Base-by-base conservation (phyloP, 2,113 vertebrate species). In the Ardeotis arabs region DNA sequence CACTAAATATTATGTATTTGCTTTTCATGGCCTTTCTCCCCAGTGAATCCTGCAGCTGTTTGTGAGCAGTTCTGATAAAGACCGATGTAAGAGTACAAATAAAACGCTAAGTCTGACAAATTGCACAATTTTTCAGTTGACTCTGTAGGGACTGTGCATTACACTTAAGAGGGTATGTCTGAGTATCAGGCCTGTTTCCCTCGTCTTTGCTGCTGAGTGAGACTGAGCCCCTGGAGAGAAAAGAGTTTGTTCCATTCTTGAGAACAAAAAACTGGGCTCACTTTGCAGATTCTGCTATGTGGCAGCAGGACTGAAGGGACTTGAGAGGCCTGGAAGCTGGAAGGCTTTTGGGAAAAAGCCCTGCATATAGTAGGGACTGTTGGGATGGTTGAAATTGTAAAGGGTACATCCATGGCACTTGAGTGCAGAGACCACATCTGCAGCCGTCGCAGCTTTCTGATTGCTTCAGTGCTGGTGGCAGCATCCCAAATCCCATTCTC, bases 61-160 rank as follows among this genome's bases (percentile, higher is more conserved):
- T 63, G 59, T 45, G 69, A 62, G 44, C 44, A 56, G 31, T 67
- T 77, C n/a, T 87, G 47, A 25, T 14, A 12, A 37, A 82, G 35
- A 41, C 28, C 33, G 74, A 0, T 23, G 14, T 27, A 7, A 4
- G 14, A 18, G 2, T 63, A 3, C 3, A 11, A 47, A 18, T 7
- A 12, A 91, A 87, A 35, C 7, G 9, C 22, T 24, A n/a, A 29
- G 3, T 35, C 21, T 90, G 59, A 44, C 37, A 73, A 76, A 86
- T 12, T 45, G 23, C 55, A 7, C 12, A 5, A 0, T 4, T 28
- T 8, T 39, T 87, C 18, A 18, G 19, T 21, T 74, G 52, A 13
- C 41, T 70, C 55, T 49, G 16, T 28, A 35, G 68, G 63, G 41
- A 15, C 59, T 28, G 25, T 28, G 27, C 15, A 2, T 14, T 35